Base-by-base conservation (phyloP, 2,797 vertebrate species). In the Toxotes lorentzi region DNA sequence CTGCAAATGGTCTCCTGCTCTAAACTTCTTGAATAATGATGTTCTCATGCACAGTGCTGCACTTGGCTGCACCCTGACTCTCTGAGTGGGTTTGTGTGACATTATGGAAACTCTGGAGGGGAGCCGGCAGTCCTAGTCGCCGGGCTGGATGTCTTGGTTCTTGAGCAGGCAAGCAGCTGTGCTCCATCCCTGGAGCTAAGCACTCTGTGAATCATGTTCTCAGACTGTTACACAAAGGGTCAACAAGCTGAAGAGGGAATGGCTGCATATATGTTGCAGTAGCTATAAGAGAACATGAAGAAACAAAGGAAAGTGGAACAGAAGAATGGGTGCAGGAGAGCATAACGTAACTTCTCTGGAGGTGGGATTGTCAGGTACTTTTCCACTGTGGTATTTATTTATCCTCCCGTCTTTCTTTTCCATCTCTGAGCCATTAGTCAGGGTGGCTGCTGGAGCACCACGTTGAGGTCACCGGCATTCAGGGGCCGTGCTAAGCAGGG, bases 391-490 rank as follows among this genome's bases (percentile, higher is more conserved):
- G 3, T 67, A 50, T 85, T 63, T 64, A 68, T 66, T 56, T 40
- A 53, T 59, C 43, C 32, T 40, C 13, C 10, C 19, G 16, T 63
- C 5, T 35, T 68, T 56, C 12, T 51, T 51, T 59, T 74, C 74
- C 63, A 50, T 78, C 45, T 76, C 74, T 81, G 78, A 81, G 47
- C 75, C 75, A 83, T 88, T 89, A 88, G 85, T 66, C 70, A 40
- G 51, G 70, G 72, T 66, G 34, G 57, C 76, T 64, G 81, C 76
- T 70, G 80, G 24, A 87, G 81, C 67, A 24, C 23, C 4, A 54
- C 2, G 41, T 21, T 68, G 59, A 76, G 86, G 86, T 90, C 86
- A 80, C 66, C 45, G 41, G 83, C 75, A 89, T 87, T 80, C 81
- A 79, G 84, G 32, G 66, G 66, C 77, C 1, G 24, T 67, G 86